Conservation (phyloP, 2,797 vertebrate species). For the Tadarida brasiliensis region DNA sequence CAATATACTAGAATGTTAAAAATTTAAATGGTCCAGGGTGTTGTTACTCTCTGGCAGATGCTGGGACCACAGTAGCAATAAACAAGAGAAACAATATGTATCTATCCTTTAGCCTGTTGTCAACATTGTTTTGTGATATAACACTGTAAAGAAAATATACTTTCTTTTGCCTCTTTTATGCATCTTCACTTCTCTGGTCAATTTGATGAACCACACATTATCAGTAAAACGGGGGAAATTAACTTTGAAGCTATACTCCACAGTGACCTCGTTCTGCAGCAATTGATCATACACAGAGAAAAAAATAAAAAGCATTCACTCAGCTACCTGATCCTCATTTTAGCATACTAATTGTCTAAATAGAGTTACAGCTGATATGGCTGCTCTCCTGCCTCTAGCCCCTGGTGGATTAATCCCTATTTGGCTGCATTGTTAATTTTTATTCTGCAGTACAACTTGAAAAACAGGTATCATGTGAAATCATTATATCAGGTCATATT, state of each 20-base stretch:
- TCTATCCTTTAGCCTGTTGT: background rate
- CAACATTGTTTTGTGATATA: background rate
- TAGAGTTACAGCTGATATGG: background rate
- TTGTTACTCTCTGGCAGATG: background rate
- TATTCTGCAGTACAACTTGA: background rate
- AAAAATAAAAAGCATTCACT: background rate
- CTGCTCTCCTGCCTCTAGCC: background rate
- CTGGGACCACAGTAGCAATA: background rate
- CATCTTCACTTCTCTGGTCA: constrained; percentile 48
- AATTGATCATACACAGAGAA: constrained; percentile 41
- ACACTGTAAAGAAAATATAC: background rate
- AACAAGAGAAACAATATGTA: background rate
- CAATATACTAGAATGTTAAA: background rate
- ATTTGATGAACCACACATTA: constrained; percentile 63
- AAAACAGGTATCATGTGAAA: background rate
- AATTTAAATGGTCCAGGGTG: background rate
- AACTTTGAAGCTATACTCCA: constrained; percentile 13
- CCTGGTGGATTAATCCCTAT: background rate
- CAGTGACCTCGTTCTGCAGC: constrained; percentile 4
- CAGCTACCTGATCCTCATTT: background rate
- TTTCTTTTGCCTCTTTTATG: background rate
- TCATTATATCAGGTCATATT: background rate
- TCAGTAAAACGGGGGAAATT: constrained; percentile 29
- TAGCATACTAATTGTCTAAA: background rate
- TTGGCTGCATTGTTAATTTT: background rate